These are phyloP conservation scores for Calidris pygmaea DNA, from an alignment of 2,113 vertebrate genomes.

Conservation along the genomic window DNA sequence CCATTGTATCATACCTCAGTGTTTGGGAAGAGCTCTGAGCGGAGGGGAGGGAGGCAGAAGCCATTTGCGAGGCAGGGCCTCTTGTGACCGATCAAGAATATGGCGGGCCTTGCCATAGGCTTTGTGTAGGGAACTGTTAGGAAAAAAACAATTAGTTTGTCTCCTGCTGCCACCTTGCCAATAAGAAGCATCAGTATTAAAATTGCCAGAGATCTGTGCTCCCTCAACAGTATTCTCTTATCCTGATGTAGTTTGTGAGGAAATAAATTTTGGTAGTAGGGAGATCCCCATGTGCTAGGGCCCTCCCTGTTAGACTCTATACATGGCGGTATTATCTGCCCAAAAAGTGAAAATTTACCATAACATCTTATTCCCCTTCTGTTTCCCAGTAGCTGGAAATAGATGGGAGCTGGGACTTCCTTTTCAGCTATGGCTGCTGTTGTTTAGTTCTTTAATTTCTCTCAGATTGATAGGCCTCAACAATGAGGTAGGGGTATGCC, in stretches of 20 bases:
- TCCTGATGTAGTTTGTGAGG: background rate
- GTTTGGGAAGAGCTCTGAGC: background rate
- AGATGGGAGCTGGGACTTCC: background rate
- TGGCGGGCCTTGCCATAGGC: background rate
- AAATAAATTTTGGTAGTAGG: background rate
- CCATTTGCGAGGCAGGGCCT: background rate
- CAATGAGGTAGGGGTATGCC: background rate
- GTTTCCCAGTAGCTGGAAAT: background rate
- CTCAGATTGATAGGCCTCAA: background rate
- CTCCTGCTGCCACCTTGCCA: background rate
- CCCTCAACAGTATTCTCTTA: background rate
- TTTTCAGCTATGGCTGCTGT: background rate
- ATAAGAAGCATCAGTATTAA: background rate
- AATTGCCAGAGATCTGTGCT: background rate
- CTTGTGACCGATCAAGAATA: background rate
- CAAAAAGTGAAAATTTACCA: background rate
- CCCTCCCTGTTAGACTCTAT: background rate
- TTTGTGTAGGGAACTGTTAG: background rate
- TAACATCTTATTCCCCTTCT: background rate
- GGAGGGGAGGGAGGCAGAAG: background rate
- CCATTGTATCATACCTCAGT: too few species aligned
- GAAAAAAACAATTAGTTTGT: background rate
- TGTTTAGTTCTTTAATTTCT: background rate
- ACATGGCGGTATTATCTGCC: background rate
- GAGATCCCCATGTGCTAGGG: background rate